Evolutionary conservation across 2,797 vertebrate genomes (phyloP).

Genomic region (Allobates femoralis): DNA sequence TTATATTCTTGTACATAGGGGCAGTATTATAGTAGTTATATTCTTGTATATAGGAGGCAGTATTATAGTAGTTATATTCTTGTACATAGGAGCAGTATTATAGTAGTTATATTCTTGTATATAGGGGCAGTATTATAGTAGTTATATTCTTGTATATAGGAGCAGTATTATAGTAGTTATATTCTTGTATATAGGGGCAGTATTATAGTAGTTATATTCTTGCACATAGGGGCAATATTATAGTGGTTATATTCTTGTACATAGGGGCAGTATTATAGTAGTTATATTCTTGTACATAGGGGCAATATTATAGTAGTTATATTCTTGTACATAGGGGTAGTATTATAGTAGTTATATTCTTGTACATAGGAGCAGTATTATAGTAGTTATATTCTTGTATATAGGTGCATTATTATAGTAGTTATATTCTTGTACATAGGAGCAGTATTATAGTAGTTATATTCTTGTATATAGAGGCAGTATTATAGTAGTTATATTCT

Average conservation of each 20-base stretch:
- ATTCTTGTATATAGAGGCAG: no score
- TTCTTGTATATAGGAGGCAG: not conserved
- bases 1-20: no score
- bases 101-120: constrained; percentile 3
- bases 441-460: no score
- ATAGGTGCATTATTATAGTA: no score
- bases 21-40: constrained; percentile 10
- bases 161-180: not conserved
- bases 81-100: not conserved
- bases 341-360: constrained; percentile 8
- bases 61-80: constrained; percentile 4
- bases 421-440: no score
- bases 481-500: no score
- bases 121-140: not conserved
- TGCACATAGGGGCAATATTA: no score
- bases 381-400: not conserved
- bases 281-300: no score
- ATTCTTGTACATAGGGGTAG: no score
- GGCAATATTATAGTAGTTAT: no score
- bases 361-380: not conserved
- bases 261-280: no score
- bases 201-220: not conserved
- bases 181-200: not conserved
- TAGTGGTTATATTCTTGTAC: no score
- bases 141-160: not conserved